A percentile compares a stretch with the other conserved stretches of the same genome.
Evolutionary conservation across 2,113 vertebrate genomes (phyloP).

Genomic region (Tachycineta bicolor): DNA sequence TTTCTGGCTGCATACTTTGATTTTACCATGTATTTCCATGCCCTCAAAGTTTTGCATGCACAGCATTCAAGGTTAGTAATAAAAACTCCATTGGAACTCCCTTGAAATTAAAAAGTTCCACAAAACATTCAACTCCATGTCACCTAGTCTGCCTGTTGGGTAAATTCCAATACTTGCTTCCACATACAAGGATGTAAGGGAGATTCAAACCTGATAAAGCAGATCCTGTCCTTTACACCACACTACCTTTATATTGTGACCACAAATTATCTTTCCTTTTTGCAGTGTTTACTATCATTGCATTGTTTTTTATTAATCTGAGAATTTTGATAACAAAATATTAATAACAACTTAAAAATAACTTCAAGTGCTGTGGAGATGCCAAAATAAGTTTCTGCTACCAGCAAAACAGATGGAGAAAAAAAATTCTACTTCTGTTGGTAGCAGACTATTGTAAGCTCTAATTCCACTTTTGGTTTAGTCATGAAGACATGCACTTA

Average conservation of each 20-base stretch:
- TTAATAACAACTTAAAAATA: background rate
- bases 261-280: background rate
- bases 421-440: background rate
- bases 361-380: background rate
- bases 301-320: background rate
- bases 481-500: background rate
- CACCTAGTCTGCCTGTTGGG: background rate
- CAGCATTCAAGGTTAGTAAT: background rate
- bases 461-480: background rate
- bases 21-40: background rate
- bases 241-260: background rate
- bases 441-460: background rate
- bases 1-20: background rate
- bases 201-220: background rate
- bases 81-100: background rate
- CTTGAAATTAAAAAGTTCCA: background rate
- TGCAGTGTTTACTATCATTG: background rate
- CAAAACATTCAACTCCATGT: background rate
- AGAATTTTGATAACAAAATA: background rate
- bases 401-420: background rate
- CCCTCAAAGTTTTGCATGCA: background rate
- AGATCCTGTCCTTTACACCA: background rate
- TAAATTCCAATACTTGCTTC: background rate
- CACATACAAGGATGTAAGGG: background rate
- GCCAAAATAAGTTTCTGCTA: background rate